Base-by-base conservation (phyloP, 2,888 invertebrate genomes). In the Biston stratarius region DNA sequence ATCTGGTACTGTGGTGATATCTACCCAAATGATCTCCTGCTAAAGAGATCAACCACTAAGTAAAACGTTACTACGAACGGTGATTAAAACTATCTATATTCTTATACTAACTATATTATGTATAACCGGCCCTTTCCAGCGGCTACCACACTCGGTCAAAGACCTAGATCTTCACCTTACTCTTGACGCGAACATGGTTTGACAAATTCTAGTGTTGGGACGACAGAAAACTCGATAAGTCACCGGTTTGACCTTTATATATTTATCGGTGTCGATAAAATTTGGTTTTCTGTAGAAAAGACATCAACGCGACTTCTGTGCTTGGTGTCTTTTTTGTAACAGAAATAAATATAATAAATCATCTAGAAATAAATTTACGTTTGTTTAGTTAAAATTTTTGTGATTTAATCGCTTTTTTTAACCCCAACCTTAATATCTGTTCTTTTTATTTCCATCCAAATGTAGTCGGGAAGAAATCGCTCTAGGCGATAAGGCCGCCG, bases 141-240 rank as follows among this genome's bases (percentile, higher is more conserved):
- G 78, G 77, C 78, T 77, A 74, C 77, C 74, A 80, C 81, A 81
- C 82, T 83, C 91, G 92, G 93, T 93, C 92, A 92, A 90, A 91
- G 92, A 91, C 93, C 93, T 85, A 93, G 88, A 93, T 94, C 92
- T 88, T 91, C 90, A 91, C 91, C 92, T 93, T 92, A 91, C 90
- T 92, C 92, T 92, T 92, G 75, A 73, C 73, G 71, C 44, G 85
- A 83, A 83, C 86, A 81, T 79, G 83, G 86, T 89, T 89, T 91
- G 90, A 88, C 88, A 83, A 79, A 81, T 70, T 56, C 9, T 85
- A 90, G 89, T 82, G 89, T 56, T 79, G 90, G 69, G 49, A 56
- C 12, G 33, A 40, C 15, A 11, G 0, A 14, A 10, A 36, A 77
- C 67, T 82, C 81, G 81, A 81, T 78, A 78, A 76, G 24, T 24